These are phyloP conservation scores for Xestobium rufovillosum DNA, from an alignment of 2,888 invertebrate genomes.

Conservation along the genomic window DNA sequence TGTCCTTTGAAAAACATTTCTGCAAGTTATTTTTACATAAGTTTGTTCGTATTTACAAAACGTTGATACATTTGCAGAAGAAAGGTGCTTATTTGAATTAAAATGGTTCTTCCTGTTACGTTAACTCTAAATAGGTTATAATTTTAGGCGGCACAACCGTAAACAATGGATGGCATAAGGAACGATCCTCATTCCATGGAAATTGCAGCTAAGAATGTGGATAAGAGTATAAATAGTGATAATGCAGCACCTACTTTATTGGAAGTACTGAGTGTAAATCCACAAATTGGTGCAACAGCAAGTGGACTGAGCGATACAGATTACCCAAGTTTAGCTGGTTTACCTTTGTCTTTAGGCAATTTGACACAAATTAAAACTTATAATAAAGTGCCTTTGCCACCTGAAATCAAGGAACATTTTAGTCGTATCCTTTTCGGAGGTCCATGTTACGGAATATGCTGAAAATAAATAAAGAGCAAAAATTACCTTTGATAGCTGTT, in stretches of 20 bases:
- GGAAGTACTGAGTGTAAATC: slow-evolving; percentile 59
- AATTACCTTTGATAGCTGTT: no score
- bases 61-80: no score
- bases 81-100: no score
- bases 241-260: slow-evolving; percentile 64
- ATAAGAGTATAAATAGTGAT: slow-evolving; percentile 63
- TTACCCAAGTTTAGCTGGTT: slow-evolving; percentile 72
- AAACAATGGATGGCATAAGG: slow-evolving; percentile 40
- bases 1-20: no score
- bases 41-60: no score
- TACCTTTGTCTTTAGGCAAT: slow-evolving; percentile 57
- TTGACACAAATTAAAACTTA: slow-evolving; percentile 72
- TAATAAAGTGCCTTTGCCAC: slow-evolving; percentile 82
- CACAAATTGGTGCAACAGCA: slow-evolving; percentile 68
- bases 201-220: slow-evolving; percentile 71
- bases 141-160: no score
- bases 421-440: slow-evolving; percentile 77
- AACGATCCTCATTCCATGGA: slow-evolving; percentile 58
- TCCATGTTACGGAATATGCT: no score
- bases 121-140: no score
- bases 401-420: slow-evolving; percentile 92
- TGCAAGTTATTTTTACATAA: no score
- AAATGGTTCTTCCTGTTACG: no score
- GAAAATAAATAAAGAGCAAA: slow-evolving; percentile 4
- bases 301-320: slow-evolving; percentile 88